Conservation (phyloP, 2,113 vertebrate genomes). For the Spea multiplicata region DNA sequence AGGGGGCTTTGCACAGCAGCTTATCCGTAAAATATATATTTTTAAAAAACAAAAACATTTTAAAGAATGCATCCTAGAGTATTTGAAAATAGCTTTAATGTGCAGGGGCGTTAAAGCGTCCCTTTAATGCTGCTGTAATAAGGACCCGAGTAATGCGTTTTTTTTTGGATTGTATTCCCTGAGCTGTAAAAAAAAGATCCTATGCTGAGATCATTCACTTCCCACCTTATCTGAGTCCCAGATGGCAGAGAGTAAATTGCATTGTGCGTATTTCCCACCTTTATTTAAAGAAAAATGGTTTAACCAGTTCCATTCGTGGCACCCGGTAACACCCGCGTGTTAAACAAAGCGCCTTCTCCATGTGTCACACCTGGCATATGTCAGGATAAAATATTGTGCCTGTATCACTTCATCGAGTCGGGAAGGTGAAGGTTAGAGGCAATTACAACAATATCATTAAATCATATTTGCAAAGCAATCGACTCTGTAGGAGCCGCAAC, state of each 20-base stretch:
- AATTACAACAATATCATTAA: slow-evolving; percentile 55
- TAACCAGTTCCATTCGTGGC: neutral
- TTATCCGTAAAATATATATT: too few relatives aligned
- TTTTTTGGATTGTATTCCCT: too few relatives aligned
- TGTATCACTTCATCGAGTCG: slow-evolving; percentile 48
- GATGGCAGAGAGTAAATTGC: neutral
- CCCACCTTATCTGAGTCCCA: neutral
- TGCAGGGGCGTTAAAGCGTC: too few relatives aligned
- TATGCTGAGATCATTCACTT: too few relatives aligned
- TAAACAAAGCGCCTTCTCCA: neutral
- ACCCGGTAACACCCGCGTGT: neutral
- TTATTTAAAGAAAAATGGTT: neutral
- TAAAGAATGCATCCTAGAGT: too few relatives aligned
- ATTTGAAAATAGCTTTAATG: too few relatives aligned
- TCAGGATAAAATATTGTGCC: slow-evolving; percentile 36
- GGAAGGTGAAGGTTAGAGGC: slow-evolving; percentile 50
- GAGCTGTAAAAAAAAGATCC: too few relatives aligned
- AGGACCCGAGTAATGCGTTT: too few relatives aligned
- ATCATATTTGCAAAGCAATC: slow-evolving; percentile 56
- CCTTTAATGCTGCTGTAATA: too few relatives aligned
- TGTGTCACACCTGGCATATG: slow-evolving; percentile 34
- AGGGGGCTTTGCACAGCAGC: too few relatives aligned
- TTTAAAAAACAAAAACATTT: too few relatives aligned
- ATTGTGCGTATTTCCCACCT: neutral
- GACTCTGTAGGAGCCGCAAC: slow-evolving; percentile 57